Conservation (phyloP, 2,888 invertebrate genomes). For the Tanypteryx hageni region DNA sequence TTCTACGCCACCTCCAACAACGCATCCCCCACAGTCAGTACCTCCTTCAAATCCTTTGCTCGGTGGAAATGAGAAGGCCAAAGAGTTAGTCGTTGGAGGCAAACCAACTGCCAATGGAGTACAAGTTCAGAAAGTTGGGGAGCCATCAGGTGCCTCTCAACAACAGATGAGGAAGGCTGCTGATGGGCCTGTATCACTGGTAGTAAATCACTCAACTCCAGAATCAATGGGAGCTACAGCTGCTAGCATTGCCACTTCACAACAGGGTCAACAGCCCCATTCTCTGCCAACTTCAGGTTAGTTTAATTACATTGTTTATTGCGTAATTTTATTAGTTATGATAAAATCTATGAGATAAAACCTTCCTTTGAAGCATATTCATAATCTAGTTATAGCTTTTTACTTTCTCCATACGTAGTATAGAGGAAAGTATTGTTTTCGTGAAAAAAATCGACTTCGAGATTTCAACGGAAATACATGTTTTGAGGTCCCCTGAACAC, state of each 20-base stretch:
- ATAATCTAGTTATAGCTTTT: too few species aligned
- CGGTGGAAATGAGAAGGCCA: conserved; percentile 39
- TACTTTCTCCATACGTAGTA: too few species aligned
- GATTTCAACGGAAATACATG: too few species aligned
- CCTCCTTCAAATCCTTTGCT: conserved; percentile 27
- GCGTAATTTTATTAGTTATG: too few species aligned
- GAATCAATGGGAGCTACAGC: not conserved
- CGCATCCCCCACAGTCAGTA: conserved; percentile 44
- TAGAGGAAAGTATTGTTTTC: too few species aligned
- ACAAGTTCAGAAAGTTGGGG: conserved; percentile 39
- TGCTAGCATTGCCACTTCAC: not conserved
- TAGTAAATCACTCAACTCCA: conserved; percentile 39
- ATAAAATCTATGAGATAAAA: too few species aligned
- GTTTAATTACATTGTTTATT: not conserved
- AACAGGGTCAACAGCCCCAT: conserved; percentile 33
- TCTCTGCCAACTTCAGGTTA: conserved; percentile 33
- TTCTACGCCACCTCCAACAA: conserved; percentile 32
- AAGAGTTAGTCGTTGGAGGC: conserved; percentile 30
- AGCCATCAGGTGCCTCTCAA: conserved; percentile 11
- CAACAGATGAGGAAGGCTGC: conserved; percentile 43
- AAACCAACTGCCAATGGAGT: conserved; percentile 53
- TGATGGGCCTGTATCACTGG: conserved; percentile 49
- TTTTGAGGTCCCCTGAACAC: too few species aligned
- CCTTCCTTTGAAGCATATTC: too few species aligned
- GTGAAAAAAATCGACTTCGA: too few species aligned